Conservation (phyloP, 1,140 invertebrate genomes). For the Drosophila tropicalis region DNA sequence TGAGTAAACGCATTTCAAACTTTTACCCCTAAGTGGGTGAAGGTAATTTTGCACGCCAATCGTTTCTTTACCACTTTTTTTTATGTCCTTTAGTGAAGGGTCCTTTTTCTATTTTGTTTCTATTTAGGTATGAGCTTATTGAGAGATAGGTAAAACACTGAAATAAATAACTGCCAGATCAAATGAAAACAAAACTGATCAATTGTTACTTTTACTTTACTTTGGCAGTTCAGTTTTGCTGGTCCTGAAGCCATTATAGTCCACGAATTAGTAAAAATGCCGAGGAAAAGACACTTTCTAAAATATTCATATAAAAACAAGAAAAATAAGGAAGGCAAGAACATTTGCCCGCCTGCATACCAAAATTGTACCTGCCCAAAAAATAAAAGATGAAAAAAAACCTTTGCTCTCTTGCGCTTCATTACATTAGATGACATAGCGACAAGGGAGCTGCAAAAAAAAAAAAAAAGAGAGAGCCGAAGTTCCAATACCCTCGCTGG, state of each 20-base stretch:
- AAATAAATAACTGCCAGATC: neutral
- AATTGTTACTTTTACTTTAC: neutral
- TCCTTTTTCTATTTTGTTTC: slow-evolving; percentile 1
- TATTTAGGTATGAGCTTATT: neutral
- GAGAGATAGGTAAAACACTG: neutral
- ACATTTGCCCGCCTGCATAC: slow-evolving; percentile 38
- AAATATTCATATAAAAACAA: neutral
- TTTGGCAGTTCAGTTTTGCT: neutral
- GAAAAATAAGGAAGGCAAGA: neutral
- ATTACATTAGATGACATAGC: slow-evolving; percentile 64
- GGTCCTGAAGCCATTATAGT: slow-evolving; percentile 43
- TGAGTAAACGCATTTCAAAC: slow-evolving; percentile 23
- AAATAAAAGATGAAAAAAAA: slow-evolving; percentile 37
- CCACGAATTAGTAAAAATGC: slow-evolving; percentile 29
- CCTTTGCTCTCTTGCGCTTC: slow-evolving; percentile 49
- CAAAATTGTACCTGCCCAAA: slow-evolving; percentile 36
- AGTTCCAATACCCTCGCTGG: no score
- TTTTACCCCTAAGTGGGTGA: slow-evolving; percentile 65
- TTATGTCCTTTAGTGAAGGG: slow-evolving; percentile 2
- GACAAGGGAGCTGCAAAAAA: slow-evolving; percentile 6
- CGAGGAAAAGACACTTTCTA: neutral
- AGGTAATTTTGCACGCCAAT: slow-evolving; percentile 74
- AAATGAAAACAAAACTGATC: neutral
- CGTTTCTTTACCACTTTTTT: slow-evolving; percentile 34
- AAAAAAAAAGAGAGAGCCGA: neutral